These are phyloP conservation scores for Troglohyphantes excavatus DNA, from an alignment of 2,888 invertebrate genomes.

Conservation along the genomic window DNA sequence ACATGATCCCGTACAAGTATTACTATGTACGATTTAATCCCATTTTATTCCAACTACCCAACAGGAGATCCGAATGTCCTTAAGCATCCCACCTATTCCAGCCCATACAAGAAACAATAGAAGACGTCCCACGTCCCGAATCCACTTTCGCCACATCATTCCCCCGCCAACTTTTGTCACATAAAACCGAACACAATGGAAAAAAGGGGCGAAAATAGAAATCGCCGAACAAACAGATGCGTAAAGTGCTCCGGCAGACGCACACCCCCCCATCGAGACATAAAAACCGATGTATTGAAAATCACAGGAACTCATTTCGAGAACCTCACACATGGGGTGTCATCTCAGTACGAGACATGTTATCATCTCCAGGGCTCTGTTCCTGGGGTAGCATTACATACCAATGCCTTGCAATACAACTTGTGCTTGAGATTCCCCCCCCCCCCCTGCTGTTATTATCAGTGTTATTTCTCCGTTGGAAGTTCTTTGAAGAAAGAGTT, in stretches of 20 bases:
- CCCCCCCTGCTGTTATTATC: slow-evolving; percentile 20
- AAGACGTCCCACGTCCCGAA: background rate
- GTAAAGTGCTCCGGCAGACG: background rate
- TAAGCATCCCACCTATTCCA: too few species aligned
- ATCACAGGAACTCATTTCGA: slow-evolving; percentile 59
- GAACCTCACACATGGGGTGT: slow-evolving; percentile 28
- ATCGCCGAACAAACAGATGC: slow-evolving; percentile 7
- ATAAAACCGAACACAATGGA: background rate
- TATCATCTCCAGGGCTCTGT: slow-evolving; percentile 40
- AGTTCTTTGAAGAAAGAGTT: slow-evolving; percentile 2
- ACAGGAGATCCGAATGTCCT: too few species aligned
- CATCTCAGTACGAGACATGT: slow-evolving; percentile 56
- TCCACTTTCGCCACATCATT: background rate
- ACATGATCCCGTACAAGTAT: too few species aligned
- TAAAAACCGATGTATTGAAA: slow-evolving; percentile 33
- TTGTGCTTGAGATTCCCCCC: background rate
- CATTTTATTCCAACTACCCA: too few species aligned
- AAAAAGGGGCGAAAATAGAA: background rate
- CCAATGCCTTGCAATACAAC: slow-evolving; percentile 16
- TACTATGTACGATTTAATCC: too few species aligned
- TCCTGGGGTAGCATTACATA: slow-evolving; percentile 51
- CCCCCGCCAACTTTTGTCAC: background rate
- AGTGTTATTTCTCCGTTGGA: background rate
- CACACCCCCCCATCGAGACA: background rate
- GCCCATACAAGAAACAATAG: background rate